Percentiles rank a stretch among this genome's conserved stretches.
phyloP scores from a whole-genome alignment of 2,797 vertebrate genomes.

The Pyrrhura leucotis region DNA sequence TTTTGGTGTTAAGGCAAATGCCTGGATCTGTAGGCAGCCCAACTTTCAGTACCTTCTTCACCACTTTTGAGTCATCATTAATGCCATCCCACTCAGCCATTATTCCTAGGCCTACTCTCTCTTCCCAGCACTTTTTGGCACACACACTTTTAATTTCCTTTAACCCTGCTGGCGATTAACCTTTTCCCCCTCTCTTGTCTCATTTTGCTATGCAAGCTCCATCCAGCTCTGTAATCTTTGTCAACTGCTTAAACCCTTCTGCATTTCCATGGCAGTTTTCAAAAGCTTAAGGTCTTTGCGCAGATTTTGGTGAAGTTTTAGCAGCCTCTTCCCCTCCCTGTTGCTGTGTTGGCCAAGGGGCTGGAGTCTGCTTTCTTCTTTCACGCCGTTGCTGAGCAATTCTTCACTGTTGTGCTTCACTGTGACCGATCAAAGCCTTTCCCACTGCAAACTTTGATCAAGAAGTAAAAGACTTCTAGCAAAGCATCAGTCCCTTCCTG shows the following conservation, averaged over 20 bases:
- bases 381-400: background rate
- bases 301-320: background rate
- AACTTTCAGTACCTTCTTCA: background rate
- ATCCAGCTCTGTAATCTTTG: background rate
- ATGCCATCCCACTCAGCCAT: constrained; percentile 6
- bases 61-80: constrained; percentile 35
- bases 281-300: background rate
- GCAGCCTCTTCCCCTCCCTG: background rate
- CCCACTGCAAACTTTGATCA: background rate
- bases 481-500: background rate
- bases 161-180: background rate
- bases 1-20: background rate
- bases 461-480: background rate
- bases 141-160: background rate
- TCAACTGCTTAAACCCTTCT: background rate
- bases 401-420: fast-evolving
- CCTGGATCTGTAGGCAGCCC: background rate
- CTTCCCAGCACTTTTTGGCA: background rate
- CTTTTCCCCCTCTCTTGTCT: background rate
- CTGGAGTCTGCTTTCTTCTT: background rate
- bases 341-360: background rate
- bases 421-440: background rate
- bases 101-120: background rate
- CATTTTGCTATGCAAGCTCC: background rate
- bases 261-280: background rate